Percentiles rank a stretch among this genome's conserved stretches.
Evolutionary conservation across 2,113 vertebrate genomes (phyloP).

Genomic region (Phocoena sinus): DNA sequence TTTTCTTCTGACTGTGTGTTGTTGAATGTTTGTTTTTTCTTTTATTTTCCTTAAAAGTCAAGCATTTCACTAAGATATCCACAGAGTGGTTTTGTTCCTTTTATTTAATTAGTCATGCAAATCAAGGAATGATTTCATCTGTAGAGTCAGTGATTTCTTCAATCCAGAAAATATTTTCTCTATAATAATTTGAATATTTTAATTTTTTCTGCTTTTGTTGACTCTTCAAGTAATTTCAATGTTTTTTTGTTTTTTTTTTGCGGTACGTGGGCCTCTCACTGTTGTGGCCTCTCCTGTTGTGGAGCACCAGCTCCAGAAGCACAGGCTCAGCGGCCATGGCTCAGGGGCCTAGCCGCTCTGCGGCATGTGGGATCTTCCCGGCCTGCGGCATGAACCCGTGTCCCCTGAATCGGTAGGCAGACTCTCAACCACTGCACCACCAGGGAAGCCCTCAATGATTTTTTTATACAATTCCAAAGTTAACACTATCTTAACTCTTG

Average conservation of each 20-base stretch:
- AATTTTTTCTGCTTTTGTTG: background rate
- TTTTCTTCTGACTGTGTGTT: background rate
- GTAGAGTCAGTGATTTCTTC: background rate
- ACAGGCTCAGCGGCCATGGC: too few relatives aligned
- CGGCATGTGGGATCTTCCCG: too few relatives aligned
- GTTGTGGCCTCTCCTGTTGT: too few relatives aligned
- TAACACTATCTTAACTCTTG: background rate
- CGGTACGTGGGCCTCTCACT: too few relatives aligned
- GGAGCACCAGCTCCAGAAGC: too few relatives aligned
- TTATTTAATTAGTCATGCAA: constrained; percentile 4
- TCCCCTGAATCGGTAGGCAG: too few relatives aligned
- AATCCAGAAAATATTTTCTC: background rate
- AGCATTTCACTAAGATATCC: background rate
- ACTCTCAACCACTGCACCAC: too few relatives aligned
- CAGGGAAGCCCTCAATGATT: too few relatives aligned
- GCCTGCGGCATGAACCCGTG: too few relatives aligned
- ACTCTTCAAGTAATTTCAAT: background rate
- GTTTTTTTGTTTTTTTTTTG: too few relatives aligned
- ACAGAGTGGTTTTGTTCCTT: background rate
- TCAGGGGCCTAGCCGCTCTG: too few relatives aligned
- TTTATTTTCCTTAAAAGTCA: background rate
- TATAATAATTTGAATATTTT: background rate
- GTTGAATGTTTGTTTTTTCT: background rate
- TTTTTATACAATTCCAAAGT: background rate
- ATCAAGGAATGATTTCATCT: background rate